Percentiles rank a stretch among this genome's conserved stretches.
phyloP scores from a whole-genome alignment of 2,113 vertebrate species.

The Prinia subflava region DNA sequence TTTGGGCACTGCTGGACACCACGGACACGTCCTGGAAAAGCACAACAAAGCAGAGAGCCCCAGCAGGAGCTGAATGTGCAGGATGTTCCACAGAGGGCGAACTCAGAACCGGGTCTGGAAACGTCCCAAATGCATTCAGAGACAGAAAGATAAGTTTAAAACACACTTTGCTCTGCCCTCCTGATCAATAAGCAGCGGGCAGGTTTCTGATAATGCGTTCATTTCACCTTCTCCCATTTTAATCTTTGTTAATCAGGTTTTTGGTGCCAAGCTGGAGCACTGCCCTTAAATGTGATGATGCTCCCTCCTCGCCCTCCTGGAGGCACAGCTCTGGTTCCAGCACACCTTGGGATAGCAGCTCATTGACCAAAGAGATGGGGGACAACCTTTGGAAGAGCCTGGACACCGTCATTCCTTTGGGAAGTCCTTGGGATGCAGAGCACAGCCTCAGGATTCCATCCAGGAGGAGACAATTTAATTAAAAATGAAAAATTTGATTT shows the following conservation, averaged over 20 bases:
- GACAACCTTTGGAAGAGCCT: not conserved
- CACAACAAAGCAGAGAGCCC: not conserved
- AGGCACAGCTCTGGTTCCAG: not conserved
- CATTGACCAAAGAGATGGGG: not conserved
- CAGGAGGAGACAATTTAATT: not conserved
- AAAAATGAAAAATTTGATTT: not conserved
- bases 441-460: not conserved
- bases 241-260: not conserved
- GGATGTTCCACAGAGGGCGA: not conserved
- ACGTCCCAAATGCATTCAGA: not conserved
- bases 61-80: fast-evolving
- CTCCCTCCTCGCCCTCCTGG: not conserved
- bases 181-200: not conserved
- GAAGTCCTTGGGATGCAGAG: not conserved
- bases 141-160: not conserved
- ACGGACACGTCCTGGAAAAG: not conserved
- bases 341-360: not conserved
- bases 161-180: not conserved
- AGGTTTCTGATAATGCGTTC: not conserved
- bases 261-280: not conserved
- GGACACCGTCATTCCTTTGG: fast-evolving
- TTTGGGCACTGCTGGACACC: not conserved
- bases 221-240: not conserved
- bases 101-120: not conserved
- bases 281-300: not conserved